Evolutionary conservation across 2,888 invertebrate genomes (phyloP).

Genomic region (Amiota communis): DNA sequence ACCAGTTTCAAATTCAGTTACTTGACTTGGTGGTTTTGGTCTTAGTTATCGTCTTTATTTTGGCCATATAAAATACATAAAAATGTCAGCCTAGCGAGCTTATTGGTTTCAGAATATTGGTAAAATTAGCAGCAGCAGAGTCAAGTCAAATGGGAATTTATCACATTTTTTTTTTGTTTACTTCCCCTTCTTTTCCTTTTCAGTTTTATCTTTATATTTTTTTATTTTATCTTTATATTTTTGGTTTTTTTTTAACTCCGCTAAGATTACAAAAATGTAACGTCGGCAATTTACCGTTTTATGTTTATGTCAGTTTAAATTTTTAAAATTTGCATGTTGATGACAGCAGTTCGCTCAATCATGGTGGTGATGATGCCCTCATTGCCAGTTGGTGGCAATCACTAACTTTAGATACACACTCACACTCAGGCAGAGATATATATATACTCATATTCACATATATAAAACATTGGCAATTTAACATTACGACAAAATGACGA

Average conservation of each 20-base stretch:
- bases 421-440: not conserved
- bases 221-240: not conserved
- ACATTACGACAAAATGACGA: too few species aligned
- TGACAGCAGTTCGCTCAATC: not conserved
- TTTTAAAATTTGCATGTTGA: not conserved
- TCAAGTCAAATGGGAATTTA: conserved; percentile 1
- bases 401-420: not conserved
- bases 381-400: not conserved
- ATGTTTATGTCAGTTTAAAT: not conserved
- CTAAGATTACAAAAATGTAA: conserved; percentile 8
- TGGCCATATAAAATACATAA: too few species aligned
- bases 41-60: too few species aligned
- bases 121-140: not conserved
- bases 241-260: not conserved
- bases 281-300: not conserved
- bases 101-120: too few species aligned
- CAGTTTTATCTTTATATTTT: not conserved
- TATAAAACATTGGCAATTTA: too few species aligned
- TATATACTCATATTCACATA: not conserved
- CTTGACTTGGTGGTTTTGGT: too few species aligned
- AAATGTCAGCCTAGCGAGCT: too few species aligned
- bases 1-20: too few species aligned
- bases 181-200: not conserved
- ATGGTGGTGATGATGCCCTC: not conserved
- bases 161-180: not conserved